A percentile compares a stretch with the other conserved stretches of the same genome.
Conservation (phyloP, 2,888 invertebrate species). For the Leucophenga maculata region DNA sequence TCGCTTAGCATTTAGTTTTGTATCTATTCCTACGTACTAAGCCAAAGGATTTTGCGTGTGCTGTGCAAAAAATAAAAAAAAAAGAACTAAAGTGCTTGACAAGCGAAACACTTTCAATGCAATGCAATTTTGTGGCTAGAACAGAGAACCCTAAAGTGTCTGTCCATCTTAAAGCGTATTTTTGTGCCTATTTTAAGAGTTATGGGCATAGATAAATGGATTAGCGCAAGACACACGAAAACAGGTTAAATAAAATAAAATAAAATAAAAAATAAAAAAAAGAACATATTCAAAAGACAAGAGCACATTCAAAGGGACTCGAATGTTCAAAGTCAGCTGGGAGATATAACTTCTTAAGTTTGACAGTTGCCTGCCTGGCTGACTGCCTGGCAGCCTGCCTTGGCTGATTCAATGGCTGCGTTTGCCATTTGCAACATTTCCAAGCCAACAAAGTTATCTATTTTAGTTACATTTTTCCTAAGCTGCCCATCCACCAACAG, state of each 20-base stretch:
- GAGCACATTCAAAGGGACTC: neutral
- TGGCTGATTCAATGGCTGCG: constrained; percentile 38
- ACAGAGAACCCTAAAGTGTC: neutral
- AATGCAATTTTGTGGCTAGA: neutral
- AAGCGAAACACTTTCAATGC: constrained; percentile 24
- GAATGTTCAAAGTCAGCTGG: neutral
- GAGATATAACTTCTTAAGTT: constrained; percentile 23
- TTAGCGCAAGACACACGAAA: constrained; percentile 42
- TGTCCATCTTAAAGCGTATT: constrained; percentile 34
- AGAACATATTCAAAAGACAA: neutral
- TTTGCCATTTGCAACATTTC: constrained; percentile 33
- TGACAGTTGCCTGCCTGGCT: constrained; percentile 36
- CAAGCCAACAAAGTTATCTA: constrained; percentile 58
- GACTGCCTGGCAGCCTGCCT: constrained; percentile 46
- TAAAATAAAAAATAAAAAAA: neutral
- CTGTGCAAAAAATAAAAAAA: constrained; percentile 39
- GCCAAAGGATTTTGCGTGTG: constrained; percentile 33
- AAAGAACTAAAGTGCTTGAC: neutral
- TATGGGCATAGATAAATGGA: constrained; percentile 68
- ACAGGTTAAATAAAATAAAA: constrained; percentile 2
- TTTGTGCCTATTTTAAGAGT: constrained; percentile 66
- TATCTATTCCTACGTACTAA: constrained; percentile 14
- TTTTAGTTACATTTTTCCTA: constrained; percentile 42
- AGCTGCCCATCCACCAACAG: constrained; percentile 14
- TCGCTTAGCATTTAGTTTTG: constrained; percentile 61